Base-by-base conservation (phyloP, 2,888 invertebrate genomes). In the Hyles lineata region DNA sequence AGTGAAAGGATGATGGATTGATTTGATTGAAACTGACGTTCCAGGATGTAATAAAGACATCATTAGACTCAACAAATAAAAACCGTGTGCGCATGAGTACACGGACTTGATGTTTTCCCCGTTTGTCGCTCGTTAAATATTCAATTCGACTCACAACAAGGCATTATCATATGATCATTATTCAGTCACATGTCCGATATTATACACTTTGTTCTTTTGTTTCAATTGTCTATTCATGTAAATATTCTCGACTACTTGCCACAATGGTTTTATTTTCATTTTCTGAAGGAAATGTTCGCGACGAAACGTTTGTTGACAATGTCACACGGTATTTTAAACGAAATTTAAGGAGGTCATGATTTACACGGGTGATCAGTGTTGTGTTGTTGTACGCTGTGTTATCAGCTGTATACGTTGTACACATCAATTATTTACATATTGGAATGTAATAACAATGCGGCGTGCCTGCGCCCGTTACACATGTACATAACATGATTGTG, bases 151-250 rank as follows among this genome's bases (percentile, higher is more conserved):
- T 89, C 82, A 85, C 87, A 89, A 88, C 85, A 80, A 85, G 84
- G 80, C 79, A 89, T 90, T 90, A 89, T 82, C 89, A 90, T 89
- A 88, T 81, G 82, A 88, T 89, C 88, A 88, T 87, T 88, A 90
- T 90, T 88, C 89, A 86, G 87, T 84, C 87, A 85, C 88, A 89
- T 89, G 87, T 83, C 80, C 82, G 80, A 85, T 86, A 85, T 83
- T 81, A 85, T 86, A 85, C 79, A 81, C 83, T 83, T 81, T 80
- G 84, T 85, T 86, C 84, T 85, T 86, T 88, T 85, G 87, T 87
- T 85, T 87, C 84, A 79, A 86, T 87, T 84, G 82, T 84, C 79
- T 85, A 84, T 80, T 84, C 82, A 80, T 84, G 78, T 82, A 73
- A 78, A 79, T 77, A 76, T 73, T 75, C 70, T 77, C 77, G 70